Conservation (phyloP, 2,888 invertebrate genomes). For the Athripsodes cinereus region DNA sequence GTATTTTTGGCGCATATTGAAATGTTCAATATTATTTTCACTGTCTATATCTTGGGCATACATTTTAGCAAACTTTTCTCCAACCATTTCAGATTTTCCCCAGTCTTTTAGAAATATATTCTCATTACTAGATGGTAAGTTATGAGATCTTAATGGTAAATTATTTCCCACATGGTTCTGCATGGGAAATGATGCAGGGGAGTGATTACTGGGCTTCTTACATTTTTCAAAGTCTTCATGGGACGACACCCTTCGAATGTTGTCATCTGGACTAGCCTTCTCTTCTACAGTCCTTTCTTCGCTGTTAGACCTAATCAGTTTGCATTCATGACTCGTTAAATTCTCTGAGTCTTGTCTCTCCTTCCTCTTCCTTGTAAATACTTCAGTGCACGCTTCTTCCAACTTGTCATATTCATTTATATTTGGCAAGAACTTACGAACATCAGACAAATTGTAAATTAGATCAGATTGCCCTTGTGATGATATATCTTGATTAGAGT, state of each 20-base stretch:
- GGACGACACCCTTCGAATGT: constrained; percentile 55
- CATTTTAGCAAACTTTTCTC: constrained; percentile 23
- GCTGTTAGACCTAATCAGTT: constrained; percentile 55
- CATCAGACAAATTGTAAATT: constrained; percentile 24
- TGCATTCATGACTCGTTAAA: constrained; percentile 52
- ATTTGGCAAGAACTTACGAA: constrained; percentile 23
- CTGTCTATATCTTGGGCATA: constrained; percentile 30
- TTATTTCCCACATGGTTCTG: constrained; percentile 29
- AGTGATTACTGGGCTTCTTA: constrained; percentile 7
- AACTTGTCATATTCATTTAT: constrained; percentile 19
- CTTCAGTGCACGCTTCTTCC: constrained; percentile 31
- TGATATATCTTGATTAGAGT: constrained; percentile 9
- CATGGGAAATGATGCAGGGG: constrained; percentile 29
- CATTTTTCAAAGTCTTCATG: constrained; percentile 54
- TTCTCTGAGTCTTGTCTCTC: constrained; percentile 57
- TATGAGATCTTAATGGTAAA: constrained; percentile 12
- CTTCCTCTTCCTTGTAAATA: constrained; percentile 50
- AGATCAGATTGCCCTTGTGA: constrained; percentile 13
- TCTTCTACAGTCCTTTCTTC: constrained; percentile 46
- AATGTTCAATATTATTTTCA: constrained; percentile 29
- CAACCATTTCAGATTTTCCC: constrained; percentile 12
- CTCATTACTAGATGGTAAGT: constrained; percentile 15
- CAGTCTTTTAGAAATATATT: constrained; percentile 16
- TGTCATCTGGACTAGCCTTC: constrained; percentile 24
- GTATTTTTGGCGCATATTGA: constrained; percentile 24